These are phyloP conservation scores for Diadumene lineata DNA, from an alignment of 92 coral and sea anemone genomes.

Conservation along the genomic window DNA sequence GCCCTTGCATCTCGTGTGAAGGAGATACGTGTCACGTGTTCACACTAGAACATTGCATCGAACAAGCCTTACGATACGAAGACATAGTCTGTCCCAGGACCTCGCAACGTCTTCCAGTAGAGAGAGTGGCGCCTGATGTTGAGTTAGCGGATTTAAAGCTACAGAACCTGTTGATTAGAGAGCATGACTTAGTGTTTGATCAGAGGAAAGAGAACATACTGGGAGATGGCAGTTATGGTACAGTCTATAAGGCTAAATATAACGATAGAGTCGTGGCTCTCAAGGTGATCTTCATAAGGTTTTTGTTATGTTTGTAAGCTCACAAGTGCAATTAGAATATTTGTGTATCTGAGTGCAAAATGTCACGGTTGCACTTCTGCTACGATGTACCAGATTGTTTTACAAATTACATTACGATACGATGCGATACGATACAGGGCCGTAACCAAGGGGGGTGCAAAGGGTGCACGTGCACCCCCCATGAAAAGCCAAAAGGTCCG, in stretches of 20 bases:
- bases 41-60: constrained; percentile 68
- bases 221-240: constrained; percentile 93
- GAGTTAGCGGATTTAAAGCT: constrained; percentile 76
- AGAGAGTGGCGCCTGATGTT: constrained; percentile 87
- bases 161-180: constrained; percentile 59
- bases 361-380: no score
- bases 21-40: constrained; percentile 69
- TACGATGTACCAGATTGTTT: no score
- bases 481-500: no score
- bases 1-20: constrained; percentile 71
- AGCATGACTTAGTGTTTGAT: constrained; percentile 58
- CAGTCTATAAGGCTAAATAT: constrained; percentile 84
- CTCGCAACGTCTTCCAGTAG: constrained; percentile 59
- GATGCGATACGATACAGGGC: no score
- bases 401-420: no score
- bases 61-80: constrained; percentile 50
- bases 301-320: no score
- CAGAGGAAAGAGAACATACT: constrained; percentile 46
- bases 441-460: no score
- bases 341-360: no score
- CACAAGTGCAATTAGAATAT: no score
- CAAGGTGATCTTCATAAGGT: no score
- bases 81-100: constrained; percentile 79
- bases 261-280: constrained; percentile 77
- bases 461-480: no score